These are phyloP conservation scores for Misgurnus mizolepis DNA, from an alignment of 2,113 vertebrate species.

Conservation along the genomic window DNA sequence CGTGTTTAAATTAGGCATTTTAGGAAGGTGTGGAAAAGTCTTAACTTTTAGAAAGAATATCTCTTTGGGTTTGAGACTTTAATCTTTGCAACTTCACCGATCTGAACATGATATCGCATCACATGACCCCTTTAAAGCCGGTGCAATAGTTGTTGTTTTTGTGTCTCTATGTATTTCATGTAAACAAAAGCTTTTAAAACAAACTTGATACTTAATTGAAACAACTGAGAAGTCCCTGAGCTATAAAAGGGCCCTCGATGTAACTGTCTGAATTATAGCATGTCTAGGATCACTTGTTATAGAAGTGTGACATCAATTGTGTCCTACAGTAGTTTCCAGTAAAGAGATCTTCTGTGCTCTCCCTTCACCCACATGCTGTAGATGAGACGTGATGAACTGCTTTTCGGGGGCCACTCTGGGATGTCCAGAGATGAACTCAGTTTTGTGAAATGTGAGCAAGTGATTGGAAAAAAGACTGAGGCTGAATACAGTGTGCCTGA, in stretches of 20 bases:
- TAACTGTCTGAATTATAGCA: conserved; percentile 12
- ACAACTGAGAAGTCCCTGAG: no score
- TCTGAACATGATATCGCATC: no score
- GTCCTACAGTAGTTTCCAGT: conserved; percentile 40
- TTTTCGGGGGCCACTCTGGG: conserved; percentile 42
- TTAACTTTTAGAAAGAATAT: no score
- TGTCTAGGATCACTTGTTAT: conserved; percentile 12
- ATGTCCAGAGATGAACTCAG: conserved; percentile 43
- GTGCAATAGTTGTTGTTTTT: not conserved
- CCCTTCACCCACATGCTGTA: conserved; percentile 46
- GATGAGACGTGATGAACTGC: conserved; percentile 48
- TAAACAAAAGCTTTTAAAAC: not conserved
- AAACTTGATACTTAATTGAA: not conserved
- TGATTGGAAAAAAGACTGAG: conserved; percentile 11
- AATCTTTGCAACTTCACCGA: no score
- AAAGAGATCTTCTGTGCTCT: conserved; percentile 47
- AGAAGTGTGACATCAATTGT: conserved; percentile 49
- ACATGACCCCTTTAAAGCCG: no score
- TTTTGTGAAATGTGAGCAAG: conserved; percentile 15
- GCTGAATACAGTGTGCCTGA: conserved; percentile 1
- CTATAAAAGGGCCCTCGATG: no score
- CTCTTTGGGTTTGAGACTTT: no score
- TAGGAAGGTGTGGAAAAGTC: no score
- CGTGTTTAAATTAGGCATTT: no score
- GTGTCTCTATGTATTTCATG: not conserved